Evolutionary conservation across 2,888 invertebrate species (phyloP).

Genomic region (Sminthurinus aureus): DNA sequence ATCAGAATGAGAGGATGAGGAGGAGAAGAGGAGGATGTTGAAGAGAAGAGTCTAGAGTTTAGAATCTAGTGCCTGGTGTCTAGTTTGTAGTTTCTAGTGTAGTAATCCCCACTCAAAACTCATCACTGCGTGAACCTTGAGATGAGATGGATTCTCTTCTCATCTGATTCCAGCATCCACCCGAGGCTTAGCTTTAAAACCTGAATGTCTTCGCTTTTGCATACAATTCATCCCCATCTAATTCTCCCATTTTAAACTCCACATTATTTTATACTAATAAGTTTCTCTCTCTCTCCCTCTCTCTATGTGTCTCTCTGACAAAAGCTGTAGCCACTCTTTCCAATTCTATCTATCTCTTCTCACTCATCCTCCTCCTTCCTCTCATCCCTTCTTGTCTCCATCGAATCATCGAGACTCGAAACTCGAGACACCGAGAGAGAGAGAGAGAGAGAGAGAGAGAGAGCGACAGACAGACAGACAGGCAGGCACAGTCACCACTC

Average conservation of each 20-base stretch:
- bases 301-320: not conserved
- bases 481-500: too few species aligned
- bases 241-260: conserved; percentile 31
- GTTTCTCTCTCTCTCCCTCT: conserved; percentile 20
- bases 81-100: not conserved
- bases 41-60: not conserved
- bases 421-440: too few species aligned
- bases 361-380: not conserved
- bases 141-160: conserved; percentile 37
- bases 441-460: too few species aligned
- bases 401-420: too few species aligned
- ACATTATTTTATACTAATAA: conserved; percentile 18
- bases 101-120: conserved; percentile 48
- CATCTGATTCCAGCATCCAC: conserved; percentile 28
- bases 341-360: not conserved
- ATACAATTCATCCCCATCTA: conserved; percentile 40
- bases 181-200: conserved; percentile 38
- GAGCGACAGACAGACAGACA: too few species aligned
- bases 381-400: not conserved
- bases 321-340: not conserved
- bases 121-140: conserved; percentile 46
- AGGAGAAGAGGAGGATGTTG: not conserved
- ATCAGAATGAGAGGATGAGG: not conserved
- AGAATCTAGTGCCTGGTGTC: too few species aligned
- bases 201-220: conserved; percentile 40